Percentiles rank a stretch among this genome's conserved stretches.
phyloP scores from a whole-genome alignment of 2,113 vertebrate species.

The Trematomus loennbergii region DNA sequence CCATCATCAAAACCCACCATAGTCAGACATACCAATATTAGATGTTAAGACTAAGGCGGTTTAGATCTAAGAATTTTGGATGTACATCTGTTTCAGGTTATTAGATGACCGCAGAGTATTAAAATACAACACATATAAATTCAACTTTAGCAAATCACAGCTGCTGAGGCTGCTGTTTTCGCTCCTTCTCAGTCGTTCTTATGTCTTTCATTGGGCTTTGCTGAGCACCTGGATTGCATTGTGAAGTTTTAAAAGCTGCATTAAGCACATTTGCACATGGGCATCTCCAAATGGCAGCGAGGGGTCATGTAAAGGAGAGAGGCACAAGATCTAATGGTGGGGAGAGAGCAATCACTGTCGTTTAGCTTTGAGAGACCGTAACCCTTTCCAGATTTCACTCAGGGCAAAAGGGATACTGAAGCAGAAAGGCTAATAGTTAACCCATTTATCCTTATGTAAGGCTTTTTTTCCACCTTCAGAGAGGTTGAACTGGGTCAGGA shows the following conservation, averaged over 20 bases:
- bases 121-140: slow-evolving; percentile 69
- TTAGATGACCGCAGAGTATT: slow-evolving; percentile 73
- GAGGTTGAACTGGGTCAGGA: background rate
- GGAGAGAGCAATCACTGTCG: slow-evolving; percentile 24
- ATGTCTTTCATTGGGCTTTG: slow-evolving; percentile 23
- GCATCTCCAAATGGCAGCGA: background rate
- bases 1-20: slow-evolving; percentile 69
- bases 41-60: slow-evolving; percentile 61
- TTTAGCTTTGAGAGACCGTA: slow-evolving; percentile 17
- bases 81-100: slow-evolving; percentile 57
- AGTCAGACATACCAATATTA: slow-evolving; percentile 60
- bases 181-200: background rate
- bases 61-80: slow-evolving; percentile 67
- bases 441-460: slow-evolving; percentile 3
- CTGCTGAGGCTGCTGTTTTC: slow-evolving; percentile 66
- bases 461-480: background rate
- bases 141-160: slow-evolving; percentile 51
- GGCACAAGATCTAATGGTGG: background rate
- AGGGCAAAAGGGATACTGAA: slow-evolving; percentile 3
- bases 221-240: slow-evolving; percentile 39
- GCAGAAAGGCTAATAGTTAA: background rate
- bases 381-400: slow-evolving; percentile 25
- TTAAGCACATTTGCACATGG: slow-evolving; percentile 30
- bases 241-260: slow-evolving; percentile 34
- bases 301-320: slow-evolving; percentile 26